Conservation (phyloP, 2,113 vertebrate species). For the Hyperopisus bebe region DNA sequence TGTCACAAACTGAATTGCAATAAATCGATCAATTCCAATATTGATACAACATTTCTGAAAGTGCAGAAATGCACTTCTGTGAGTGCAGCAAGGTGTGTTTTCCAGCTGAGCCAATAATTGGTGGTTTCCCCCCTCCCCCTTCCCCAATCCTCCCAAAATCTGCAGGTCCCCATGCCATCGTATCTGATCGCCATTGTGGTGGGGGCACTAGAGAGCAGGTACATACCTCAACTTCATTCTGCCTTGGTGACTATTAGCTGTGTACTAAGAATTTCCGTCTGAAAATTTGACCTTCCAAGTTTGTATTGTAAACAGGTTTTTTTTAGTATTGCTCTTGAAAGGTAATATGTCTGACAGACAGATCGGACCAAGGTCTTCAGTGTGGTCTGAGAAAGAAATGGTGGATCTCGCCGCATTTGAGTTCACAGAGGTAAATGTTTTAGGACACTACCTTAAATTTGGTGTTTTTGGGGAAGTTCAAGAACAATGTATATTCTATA, state of each 20-base stretch:
- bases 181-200: slow-evolving; percentile 91
- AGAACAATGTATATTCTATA: background rate
- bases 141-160: background rate
- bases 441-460: background rate
- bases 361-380: slow-evolving; percentile 82
- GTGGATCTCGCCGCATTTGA: slow-evolving; percentile 84
- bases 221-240: slow-evolving; percentile 29
- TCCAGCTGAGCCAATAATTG: background rate
- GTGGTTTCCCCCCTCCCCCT: background rate
- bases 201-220: slow-evolving; percentile 92
- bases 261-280: background rate
- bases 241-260: background rate
- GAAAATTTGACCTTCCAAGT: background rate
- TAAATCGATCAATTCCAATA: background rate
- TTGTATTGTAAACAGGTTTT: background rate
- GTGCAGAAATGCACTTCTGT: no score
- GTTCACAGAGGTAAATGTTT: slow-evolving; percentile 77
- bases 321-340: background rate
- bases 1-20: background rate
- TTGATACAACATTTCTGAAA: background rate
- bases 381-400: slow-evolving; percentile 91
- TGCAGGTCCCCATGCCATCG: slow-evolving; percentile 85
- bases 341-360: slow-evolving; percentile 58
- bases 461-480: background rate
- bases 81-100: background rate